Conservation (phyloP, 2,797 vertebrate genomes). For the Chiloscyllium punctatum region DNA sequence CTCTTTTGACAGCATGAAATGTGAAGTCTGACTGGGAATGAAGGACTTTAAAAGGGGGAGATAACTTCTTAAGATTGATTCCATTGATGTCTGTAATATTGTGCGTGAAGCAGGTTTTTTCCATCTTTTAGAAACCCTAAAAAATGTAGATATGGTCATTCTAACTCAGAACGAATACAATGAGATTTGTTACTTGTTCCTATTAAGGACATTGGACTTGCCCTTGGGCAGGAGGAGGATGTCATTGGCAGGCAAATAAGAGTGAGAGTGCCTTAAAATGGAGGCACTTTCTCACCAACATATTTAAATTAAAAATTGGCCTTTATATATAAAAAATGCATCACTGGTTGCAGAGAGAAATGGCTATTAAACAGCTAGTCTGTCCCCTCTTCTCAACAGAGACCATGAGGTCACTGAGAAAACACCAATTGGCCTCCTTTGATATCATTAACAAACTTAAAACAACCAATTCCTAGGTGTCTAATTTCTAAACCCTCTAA, state of each 20-base stretch:
- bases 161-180: slow-evolving; percentile 76
- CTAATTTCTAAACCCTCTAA: background rate
- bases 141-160: slow-evolving; percentile 86
- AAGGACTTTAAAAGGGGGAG: slow-evolving; percentile 81
- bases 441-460: background rate
- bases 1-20: slow-evolving; percentile 58
- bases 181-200: background rate
- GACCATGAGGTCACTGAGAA: background rate
- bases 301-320: background rate
- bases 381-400: too few relatives aligned
- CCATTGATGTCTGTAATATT: slow-evolving; percentile 82
- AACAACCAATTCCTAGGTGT: too few relatives aligned
- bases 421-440: background rate
- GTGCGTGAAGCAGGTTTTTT: slow-evolving; percentile 90
- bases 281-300: background rate
- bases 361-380: too few relatives aligned
- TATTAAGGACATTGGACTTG: background rate
- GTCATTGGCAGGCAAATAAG: background rate
- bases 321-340: too few relatives aligned
- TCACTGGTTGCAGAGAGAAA: too few relatives aligned
- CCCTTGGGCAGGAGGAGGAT: background rate
- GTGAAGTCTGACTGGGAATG: slow-evolving; percentile 82
- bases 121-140: slow-evolving; percentile 85
- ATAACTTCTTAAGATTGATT: slow-evolving; percentile 94
- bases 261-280: background rate